Percentiles rank a stretch among this genome's conserved stretches.
Conservation (phyloP, 2,888 invertebrate species). For the Bembecia ichneumoniformis region DNA sequence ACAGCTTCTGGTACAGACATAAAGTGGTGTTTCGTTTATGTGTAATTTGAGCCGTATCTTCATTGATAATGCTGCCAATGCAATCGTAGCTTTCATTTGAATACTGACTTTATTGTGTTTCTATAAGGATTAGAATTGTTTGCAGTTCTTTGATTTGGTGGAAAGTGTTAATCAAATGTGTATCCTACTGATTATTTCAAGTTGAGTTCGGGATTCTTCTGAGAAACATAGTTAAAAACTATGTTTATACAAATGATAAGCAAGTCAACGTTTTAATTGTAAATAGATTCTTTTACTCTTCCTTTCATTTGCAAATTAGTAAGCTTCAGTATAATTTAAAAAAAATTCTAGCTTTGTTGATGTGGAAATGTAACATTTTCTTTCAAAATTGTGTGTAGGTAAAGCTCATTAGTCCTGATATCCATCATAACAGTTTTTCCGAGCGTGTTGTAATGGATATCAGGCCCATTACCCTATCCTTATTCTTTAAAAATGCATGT, state of each 20-base stretch:
- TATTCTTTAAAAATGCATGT: no score
- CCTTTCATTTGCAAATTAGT: conserved; percentile 30
- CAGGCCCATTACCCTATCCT: no score
- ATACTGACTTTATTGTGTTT: conserved; percentile 11
- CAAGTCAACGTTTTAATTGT: conserved; percentile 44
- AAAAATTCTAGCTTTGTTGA: no score
- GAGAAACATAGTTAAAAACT: conserved; percentile 41
- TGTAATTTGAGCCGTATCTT: conserved; percentile 25
- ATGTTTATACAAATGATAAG: conserved; percentile 56
- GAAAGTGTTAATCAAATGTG: conserved; percentile 57
- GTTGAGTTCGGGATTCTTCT: conserved; percentile 42
- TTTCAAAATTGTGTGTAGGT: no score
- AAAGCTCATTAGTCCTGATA: no score
- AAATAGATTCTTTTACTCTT: conserved; percentile 53
- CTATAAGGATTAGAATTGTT: conserved; percentile 24
- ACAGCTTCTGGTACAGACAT: conserved; percentile 24
- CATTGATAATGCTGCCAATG: conserved; percentile 28
- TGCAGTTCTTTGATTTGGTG: conserved; percentile 13
- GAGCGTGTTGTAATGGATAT: no score
- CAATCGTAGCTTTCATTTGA: not conserved
- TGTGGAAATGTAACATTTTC: not conserved
- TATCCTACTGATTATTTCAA: conserved; percentile 41
- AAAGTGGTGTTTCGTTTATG: conserved; percentile 30
- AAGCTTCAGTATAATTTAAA: conserved; percentile 2
- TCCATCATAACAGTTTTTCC: no score